Percentiles rank a stretch among this genome's conserved stretches.
Evolutionary conservation across 2,113 vertebrate genomes (phyloP).

Genomic region (Chaetodon auriga): DNA sequence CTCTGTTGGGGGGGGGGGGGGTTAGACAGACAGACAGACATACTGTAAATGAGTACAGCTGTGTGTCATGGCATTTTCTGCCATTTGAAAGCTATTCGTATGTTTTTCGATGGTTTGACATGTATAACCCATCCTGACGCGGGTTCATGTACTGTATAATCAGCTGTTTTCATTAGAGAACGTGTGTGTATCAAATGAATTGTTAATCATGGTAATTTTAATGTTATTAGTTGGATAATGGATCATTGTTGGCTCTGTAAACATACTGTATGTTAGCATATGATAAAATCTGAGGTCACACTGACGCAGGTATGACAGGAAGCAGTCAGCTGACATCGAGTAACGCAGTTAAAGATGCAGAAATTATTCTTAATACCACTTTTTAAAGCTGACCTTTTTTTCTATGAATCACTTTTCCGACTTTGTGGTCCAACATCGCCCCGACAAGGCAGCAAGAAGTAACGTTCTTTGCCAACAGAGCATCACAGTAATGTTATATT

Average conservation of each 20-base stretch:
- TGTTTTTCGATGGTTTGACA: slow-evolving; percentile 66
- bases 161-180: slow-evolving; percentile 84
- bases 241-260: slow-evolving; percentile 80
- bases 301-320: slow-evolving; percentile 64
- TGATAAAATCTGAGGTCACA: slow-evolving; percentile 49
- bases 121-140: slow-evolving; percentile 70
- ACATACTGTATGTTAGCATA: slow-evolving; percentile 69
- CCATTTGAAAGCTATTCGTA: slow-evolving; percentile 61
- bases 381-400: slow-evolving; percentile 55
- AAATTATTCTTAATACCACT: slow-evolving; percentile 57
- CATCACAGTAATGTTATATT: slow-evolving; percentile 57
- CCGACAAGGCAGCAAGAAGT: slow-evolving; percentile 23
- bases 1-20: slow-evolving; percentile 13
- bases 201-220: slow-evolving; percentile 81
- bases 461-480: slow-evolving; percentile 40
- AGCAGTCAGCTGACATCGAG: slow-evolving; percentile 38
- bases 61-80: slow-evolving; percentile 70
- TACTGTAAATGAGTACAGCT: slow-evolving; percentile 63
- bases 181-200: slow-evolving; percentile 84
- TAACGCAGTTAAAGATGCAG: slow-evolving; percentile 28
- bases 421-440: slow-evolving; percentile 31
- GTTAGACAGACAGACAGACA: too few species aligned
- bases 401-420: slow-evolving; percentile 46
- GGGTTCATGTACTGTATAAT: slow-evolving; percentile 81
- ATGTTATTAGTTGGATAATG: slow-evolving; percentile 82